Evolutionary conservation across 2,888 invertebrate genomes (phyloP), one percentile per base, ranked within the genome.

Genomic region (Ophion slaviceki): DNA sequence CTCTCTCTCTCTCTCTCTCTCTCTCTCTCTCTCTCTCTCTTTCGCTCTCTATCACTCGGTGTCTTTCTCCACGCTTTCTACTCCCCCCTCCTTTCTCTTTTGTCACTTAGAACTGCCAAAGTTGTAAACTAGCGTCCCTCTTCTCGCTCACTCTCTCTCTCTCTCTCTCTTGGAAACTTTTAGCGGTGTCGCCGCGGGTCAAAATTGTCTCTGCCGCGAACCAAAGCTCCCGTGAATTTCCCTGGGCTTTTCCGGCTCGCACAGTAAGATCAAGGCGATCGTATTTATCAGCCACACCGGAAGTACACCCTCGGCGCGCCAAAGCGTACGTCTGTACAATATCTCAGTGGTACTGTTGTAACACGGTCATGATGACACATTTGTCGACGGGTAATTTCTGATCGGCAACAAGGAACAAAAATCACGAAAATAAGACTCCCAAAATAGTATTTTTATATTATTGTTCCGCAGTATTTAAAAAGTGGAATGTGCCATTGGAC

Each of bases 51-150:
- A 53, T 53, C 53, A 53, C 53, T 53, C 17, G 53, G 3, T 53
- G 53, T 61, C 72, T 36, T 59, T 61, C 59, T 32, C 66, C 57
- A 45, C 17, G 45, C 62, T 67, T 78, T 62, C 47, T 62, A 67
- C 59, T 66, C 45, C 72, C 66, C 70, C 53, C 71, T 72, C 77
- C 67, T 71, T 67, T 80, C 80, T 80, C 80, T 68, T 81, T 84
- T 84, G 84, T 80, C 84, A 80, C 84, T 80, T 77, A 11, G 67
- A 84, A 77, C 80, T 84, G 84, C 84, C 80, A 84, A 80, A 84
- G 84, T 84, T 84, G 80, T 77, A 67, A 84, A 80, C 84, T 72
- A 72, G 64, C 40, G 70, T 61, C 64, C 68, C 32, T 62, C 68
- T 66, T n/a, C 11, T 32, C 6, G 10, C n/a, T 53, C 17, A 17